Percentiles rank a stretch among this genome's conserved stretches.
phyloP scores from a whole-genome alignment of 92 coral and sea anemone genomes.

The Palythoa grandiflora region DNA sequence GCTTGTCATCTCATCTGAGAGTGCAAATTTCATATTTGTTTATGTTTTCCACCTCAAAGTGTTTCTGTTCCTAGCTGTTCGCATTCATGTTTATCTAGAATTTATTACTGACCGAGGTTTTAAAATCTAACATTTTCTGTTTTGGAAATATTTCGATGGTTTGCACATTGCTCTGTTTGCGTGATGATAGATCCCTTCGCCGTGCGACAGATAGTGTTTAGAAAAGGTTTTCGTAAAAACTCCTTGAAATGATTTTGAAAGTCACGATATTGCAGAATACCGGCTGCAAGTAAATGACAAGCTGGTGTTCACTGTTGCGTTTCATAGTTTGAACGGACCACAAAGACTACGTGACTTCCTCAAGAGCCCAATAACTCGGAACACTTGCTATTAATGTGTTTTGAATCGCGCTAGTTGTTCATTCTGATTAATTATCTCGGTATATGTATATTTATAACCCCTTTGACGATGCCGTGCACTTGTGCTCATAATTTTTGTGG shows the following conservation, averaged over 20 bases:
- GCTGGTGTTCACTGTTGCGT: not conserved
- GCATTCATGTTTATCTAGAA: not conserved
- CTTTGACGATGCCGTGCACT: not conserved
- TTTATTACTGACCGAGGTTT: not conserved
- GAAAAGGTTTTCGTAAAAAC: not conserved
- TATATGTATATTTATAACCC: not conserved
- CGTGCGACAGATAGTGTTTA: constrained; percentile 6
- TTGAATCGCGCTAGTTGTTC: not conserved
- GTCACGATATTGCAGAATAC: constrained; percentile 35
- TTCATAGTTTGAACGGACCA: constrained; percentile 2
- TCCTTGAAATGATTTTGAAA: not conserved
- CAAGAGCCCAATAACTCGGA: not conserved
- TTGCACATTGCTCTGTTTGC: not conserved
- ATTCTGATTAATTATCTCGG: constrained; percentile 9
- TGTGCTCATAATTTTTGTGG: not conserved
- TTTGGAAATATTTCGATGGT: not conserved
- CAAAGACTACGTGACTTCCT: constrained; percentile 37
- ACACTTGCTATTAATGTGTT: not conserved
- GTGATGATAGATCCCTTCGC: not conserved
- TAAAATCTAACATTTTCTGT: not conserved
- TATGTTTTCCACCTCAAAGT: constrained; percentile 1
- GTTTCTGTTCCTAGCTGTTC: not conserved
- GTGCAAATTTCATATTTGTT: not conserved
- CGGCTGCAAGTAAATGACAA: constrained; percentile 12
- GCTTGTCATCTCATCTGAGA: constrained; percentile 21